Base-by-base conservation (phyloP, 30 jellyfish, hydroid and myxozoan genomes). In the Pelagia noctiluca region DNA sequence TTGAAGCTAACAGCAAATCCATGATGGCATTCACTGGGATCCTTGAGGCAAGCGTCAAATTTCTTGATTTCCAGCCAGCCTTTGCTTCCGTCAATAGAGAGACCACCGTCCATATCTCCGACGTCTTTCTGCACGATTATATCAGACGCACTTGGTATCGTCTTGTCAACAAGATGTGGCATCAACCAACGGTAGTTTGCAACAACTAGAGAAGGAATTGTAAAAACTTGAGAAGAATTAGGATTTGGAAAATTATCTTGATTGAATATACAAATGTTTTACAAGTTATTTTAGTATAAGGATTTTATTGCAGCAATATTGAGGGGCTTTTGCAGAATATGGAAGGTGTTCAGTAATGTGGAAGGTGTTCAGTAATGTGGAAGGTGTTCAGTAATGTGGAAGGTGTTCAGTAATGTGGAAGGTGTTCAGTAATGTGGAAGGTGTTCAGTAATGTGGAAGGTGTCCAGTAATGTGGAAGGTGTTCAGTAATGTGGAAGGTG, bases 31-130 rank as follows among this genome's bases (percentile, higher is more conserved):
- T 93, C 89, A 46, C 95, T 76, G 12, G 92, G 92, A 60, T 93
- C 91, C 64, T 69, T 63, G 63, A 87, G 68, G 67, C 96, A 68
- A 7, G 91, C 64, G 65, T 87, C 97, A 37, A 37, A 76, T 52
- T 93, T 93, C 29, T 67, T 88, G 33, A 93, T 76, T 37, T 93
- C 97, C 36, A 93, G 78, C 96, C 97, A 93, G 2, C 94, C 97
- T 75, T 87, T 80, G 50, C 65, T 80, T 13, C 98, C 98, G 68
- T 87, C 96, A 18, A 93, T 69, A 35, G 80, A 83, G 25, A 93
- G 64, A 25, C 98, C 98, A 11, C 98, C 98, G 63, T 93, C 98
- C 78, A 93, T 75, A 68, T 93, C 97, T 24, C 97, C 90, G 32
- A 87, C 82, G 19, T 87, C 91, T 49, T 77, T 87, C 7, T 52